Percentiles rank a stretch among this genome's conserved stretches.
These are phyloP conservation scores for Psylliodes chrysocephalus DNA, from an alignment of 2,888 invertebrate genomes.

Conservation along the genomic window DNA sequence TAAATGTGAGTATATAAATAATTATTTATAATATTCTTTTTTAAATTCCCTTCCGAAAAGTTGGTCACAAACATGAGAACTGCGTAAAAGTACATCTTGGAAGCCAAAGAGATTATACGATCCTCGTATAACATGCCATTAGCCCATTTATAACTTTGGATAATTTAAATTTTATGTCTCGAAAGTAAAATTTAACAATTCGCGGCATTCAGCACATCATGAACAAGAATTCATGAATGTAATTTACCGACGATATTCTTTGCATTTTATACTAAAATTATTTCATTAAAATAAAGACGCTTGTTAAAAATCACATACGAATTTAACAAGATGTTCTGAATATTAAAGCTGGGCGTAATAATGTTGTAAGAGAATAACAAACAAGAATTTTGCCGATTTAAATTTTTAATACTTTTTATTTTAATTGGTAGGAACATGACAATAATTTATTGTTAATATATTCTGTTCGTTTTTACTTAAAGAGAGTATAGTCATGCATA, in stretches of 20 bases:
- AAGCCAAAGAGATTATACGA: too few relatives aligned
- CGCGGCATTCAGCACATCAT: constrained; percentile 15
- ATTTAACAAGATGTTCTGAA: constrained; percentile 11
- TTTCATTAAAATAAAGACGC: constrained; percentile 13
- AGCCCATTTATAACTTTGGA: constrained; percentile 10
- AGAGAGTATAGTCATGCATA: too few relatives aligned
- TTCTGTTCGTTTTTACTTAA: too few relatives aligned
- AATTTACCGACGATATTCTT: constrained; percentile 13
- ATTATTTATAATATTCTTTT: too few relatives aligned
- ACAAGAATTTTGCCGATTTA: too few relatives aligned
- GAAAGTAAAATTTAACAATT: constrained; percentile 16
- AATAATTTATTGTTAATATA: too few relatives aligned
- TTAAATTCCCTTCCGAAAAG: too few relatives aligned
- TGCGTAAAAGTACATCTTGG: too few relatives aligned
- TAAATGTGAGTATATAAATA: too few relatives aligned
- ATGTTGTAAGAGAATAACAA: background rate
- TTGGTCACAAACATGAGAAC: too few relatives aligned
- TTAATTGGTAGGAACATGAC: too few relatives aligned
- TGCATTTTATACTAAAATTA: constrained; percentile 18
- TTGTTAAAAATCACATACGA: constrained; percentile 4
- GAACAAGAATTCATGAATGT: constrained; percentile 2
- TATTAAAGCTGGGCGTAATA: background rate
- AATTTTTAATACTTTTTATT: too few relatives aligned
- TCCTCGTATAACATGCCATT: background rate
- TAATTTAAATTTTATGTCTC: constrained; percentile 17